Base-by-base conservation (phyloP, 2,113 vertebrate genomes). In the Centrocercus urophasianus region DNA sequence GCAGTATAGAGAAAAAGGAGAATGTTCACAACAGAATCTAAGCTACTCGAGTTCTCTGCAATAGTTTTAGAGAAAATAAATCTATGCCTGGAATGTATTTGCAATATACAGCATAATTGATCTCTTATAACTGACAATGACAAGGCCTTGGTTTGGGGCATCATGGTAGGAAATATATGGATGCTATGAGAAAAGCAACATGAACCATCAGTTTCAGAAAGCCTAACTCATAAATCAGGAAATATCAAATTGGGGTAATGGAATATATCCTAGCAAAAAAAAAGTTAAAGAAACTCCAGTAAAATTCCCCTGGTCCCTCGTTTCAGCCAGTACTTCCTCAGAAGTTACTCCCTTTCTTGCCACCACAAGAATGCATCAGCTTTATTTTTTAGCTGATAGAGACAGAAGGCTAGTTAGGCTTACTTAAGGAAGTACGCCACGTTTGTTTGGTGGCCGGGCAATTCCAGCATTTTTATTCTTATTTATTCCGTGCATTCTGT, bases 371-470 rank as follows among this genome's bases (percentile, higher is more conserved):
- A 76, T 28, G 16, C 47, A 18, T 32, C 54, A 57, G 30, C 54
- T 80, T 50, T 61, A 45, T 21, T 75, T 77, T 75, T 69, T 76
- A 79, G 74, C 21, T 80, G 65, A 57, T 1, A 65, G 13, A n/a
- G 16, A 43, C 16, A 73, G 54, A 86, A 73, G 12, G 28, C 12
- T 61, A 74, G 12, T 7, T 71, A 60, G 40, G 48, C 16, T 61
- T 60, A 25, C 27, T 88, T 32, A 73, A 83, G 79, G 43, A 79
- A 3, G 17, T 34, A 36, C 43, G 50, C 7, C 43, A 1, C 40
- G 42, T 43, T 57, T 48, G 3, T 69, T 77, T 85, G 22, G 32
- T 45, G 5, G 36, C 0, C 1, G 11, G 21, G 65, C 0, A 1
- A 80, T 73, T 80, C 21, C 54, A 83, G 25, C 21, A 34, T 13